Base-by-base conservation (phyloP, 2,888 invertebrate genomes). In the Oscheius myriophilus region DNA sequence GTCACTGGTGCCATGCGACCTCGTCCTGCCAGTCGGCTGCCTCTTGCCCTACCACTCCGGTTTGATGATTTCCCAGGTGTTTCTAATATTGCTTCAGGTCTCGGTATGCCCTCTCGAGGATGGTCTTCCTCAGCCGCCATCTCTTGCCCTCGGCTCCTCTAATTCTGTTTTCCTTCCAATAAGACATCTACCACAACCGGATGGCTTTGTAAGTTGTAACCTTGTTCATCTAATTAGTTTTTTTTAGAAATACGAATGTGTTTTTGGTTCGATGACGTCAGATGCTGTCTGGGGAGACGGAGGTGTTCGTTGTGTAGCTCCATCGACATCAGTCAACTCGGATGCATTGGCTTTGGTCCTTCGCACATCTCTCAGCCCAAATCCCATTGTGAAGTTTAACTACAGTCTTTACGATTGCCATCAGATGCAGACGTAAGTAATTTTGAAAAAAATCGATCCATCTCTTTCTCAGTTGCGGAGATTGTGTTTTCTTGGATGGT, bases 1-100 rank as follows among this genome's bases (percentile, higher is more conserved):
- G 88, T 81, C 87, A 88, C 4, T 88, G 88, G 88, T 88, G 88
- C 76, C 84, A 87, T 21, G 82, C 87, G 12, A 87, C 61, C 18
- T 33, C n/a, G 46, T 26, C 45, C 23, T 61, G 61, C n/a, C 61
- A 61, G 49, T 11, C 61, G 26, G 16, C 39, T 7, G n/a, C 25
- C 25, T 46, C 61, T n/a, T 61, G 61, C 49, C 49, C 61, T 11
- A 46, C 61, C 12, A 26, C 25, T 7, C 21, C 39, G 2, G n/a
- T 33, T 33, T 33, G 33, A 3, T 9, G 4, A 3, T 3, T 6
- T 33, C 9, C 9, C 9, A 33, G 9, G 3, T 33, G 3, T 3
- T 33, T 33, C 33, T 33, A 33, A 6, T 9, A 6, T 33, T 33
- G 9, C 3, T 6, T 6, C 3, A 33, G 57, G 26, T 58, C 46